Evolutionary conservation across 2,113 vertebrate genomes (phyloP).

Genomic region (Paraplagusia blochii): DNA sequence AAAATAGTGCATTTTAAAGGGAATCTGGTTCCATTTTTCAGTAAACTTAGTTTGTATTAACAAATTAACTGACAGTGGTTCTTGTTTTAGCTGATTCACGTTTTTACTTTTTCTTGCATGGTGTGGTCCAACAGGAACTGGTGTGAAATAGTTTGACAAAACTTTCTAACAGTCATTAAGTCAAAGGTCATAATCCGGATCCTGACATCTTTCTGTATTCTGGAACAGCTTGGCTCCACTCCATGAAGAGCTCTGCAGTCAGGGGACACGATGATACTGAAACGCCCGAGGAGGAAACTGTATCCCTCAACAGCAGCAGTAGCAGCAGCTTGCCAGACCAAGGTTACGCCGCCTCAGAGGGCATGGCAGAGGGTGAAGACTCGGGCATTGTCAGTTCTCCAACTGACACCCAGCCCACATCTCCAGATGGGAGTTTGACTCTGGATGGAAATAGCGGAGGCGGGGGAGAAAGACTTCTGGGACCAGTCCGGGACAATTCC

Average conservation of each 20-base stretch:
- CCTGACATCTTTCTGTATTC: constrained; percentile 8
- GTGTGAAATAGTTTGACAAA: no score
- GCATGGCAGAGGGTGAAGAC: constrained; percentile 84
- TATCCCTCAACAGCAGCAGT: constrained; percentile 79
- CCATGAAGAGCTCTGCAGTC: constrained; percentile 48
- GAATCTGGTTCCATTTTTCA: no score
- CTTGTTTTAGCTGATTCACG: no score
- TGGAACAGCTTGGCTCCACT: constrained; percentile 77
- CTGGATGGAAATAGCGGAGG: constrained; percentile 34
- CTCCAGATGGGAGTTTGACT: constrained; percentile 74
- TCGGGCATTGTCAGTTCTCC: constrained; percentile 80
- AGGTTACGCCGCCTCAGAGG: constrained; percentile 84
- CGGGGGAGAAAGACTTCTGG: constrained; percentile 25
- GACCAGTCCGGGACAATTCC: constrained; percentile 52
- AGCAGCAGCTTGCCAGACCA: constrained; percentile 72
- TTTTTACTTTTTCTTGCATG: no score
- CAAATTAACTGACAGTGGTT: no score
- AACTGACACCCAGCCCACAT: constrained; percentile 80
- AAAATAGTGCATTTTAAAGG: no score
- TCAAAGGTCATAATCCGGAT: neutral
- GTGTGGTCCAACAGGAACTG: no score
- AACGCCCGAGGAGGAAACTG: constrained; percentile 75
- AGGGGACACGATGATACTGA: constrained; percentile 45
- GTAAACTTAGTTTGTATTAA: no score
- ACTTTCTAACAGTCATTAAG: neutral